Percentiles rank a stretch among this genome's conserved stretches.
Evolutionary conservation across 2,888 invertebrate species (phyloP).

Genomic region (Micoletzkya japonica): DNA sequence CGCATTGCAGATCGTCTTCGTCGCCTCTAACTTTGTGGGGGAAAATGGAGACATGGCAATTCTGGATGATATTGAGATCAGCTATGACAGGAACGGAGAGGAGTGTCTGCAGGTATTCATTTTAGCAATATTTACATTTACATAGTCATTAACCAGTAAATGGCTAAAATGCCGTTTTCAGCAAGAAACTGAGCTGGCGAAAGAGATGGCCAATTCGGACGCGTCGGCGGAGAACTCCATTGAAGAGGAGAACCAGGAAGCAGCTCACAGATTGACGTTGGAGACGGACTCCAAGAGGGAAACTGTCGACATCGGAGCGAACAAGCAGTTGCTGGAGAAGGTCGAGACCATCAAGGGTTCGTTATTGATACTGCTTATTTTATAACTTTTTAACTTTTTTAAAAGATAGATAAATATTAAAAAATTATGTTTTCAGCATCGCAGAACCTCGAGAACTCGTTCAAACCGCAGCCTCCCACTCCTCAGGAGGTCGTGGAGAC

Average conservation of each 20-base stretch:
- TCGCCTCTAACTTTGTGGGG: slow-evolving; percentile 60
- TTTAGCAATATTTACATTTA: neutral
- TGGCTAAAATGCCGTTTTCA: neutral
- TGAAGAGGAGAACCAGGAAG: slow-evolving; percentile 34
- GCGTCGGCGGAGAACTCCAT: slow-evolving; percentile 30
- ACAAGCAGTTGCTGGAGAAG: neutral
- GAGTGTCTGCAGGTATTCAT: slow-evolving; percentile 37
- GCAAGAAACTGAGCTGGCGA: slow-evolving; percentile 19
- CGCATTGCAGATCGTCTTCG: slow-evolving; percentile 60
- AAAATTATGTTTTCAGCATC: too few species aligned
- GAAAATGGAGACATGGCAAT: slow-evolving; percentile 59
- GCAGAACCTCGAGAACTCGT: too few species aligned
- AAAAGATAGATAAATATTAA: too few species aligned
- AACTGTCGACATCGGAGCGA: slow-evolving; percentile 8
- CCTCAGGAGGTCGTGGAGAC: too few species aligned
- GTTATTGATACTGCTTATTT: too few species aligned
- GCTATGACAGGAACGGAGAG: slow-evolving; percentile 44
- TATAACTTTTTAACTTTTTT: too few species aligned
- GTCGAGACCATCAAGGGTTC: slow-evolving; percentile 22
- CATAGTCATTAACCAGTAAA: neutral
- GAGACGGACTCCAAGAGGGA: slow-evolving; percentile 27
- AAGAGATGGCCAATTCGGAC: slow-evolving; percentile 13
- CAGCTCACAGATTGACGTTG: slow-evolving; percentile 25
- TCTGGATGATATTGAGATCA: slow-evolving; percentile 59
- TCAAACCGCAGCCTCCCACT: too few species aligned